Evolutionary conservation across 2,113 vertebrate genomes (phyloP), one percentile per base, ranked within the genome.

Genomic region (Regulus satrapa): DNA sequence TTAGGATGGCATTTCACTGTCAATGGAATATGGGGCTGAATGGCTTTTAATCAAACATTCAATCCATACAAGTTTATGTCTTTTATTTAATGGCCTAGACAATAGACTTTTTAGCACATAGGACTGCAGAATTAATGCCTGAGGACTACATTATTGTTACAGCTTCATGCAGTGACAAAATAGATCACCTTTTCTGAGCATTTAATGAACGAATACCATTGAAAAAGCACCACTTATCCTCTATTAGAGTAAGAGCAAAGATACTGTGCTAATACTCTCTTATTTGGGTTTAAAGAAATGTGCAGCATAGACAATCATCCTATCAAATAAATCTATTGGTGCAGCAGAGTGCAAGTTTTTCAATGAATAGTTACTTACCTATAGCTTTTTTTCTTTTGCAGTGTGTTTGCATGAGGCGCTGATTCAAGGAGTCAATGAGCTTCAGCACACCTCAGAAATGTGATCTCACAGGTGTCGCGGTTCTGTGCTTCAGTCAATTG

Each of bases 151-250:
- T 79, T 94, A 92, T 82, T 96, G 93, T 76, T 89, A 92, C 80
- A 64, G 80, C 85, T 95, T 95, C 72, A 73, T 58, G 72, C 67
- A 74, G 1, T 62, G 49, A 34, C 29, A 80, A 87, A 88, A 92
- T 26, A 84, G 51, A 96, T 95, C 94, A 82, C 94, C 93, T 93
- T 97, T 83, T 71, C 86, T 66, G 89, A 83, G 85, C 64, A 84
- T 80, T 96, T 97, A 95, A 75, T 6, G 21, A 95, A 91, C 7
- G 97, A 95, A 97, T 67, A 97, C 43, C 88, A 81, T 51, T 90
- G 54, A 59, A 92, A 94, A 97, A 89, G 85, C 82, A 85, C 56
- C 77, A 59, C 87, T 96, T 94, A 93, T 87, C 81, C 66, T 87
- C 81, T 88, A 24, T 94, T 91, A 89, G 38, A 85, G 49, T 72